Base-by-base conservation (phyloP, 2,797 vertebrate genomes). In the Garrulus glandarius region DNA sequence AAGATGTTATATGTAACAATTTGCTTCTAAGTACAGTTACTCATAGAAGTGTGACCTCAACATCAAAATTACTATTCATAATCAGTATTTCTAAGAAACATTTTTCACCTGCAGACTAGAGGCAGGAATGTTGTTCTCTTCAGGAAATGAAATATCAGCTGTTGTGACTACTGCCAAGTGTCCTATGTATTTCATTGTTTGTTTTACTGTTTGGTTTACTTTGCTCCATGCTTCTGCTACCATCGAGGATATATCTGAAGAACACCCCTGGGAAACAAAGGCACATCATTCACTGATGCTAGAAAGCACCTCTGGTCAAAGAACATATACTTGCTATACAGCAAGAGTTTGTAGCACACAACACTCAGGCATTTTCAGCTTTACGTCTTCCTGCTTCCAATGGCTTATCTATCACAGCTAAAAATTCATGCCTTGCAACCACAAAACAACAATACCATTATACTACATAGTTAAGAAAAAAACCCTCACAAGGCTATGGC, bases 171-270 rank as follows among this genome's bases (percentile, higher is more conserved):
- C 97, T 18, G 98, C 98, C 92, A 99, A 94, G 85, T 98, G 98
- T 76, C 98, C 98, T 36, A 98, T 91, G 11, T 89, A 82, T 32
- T 97, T 97, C 75, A 98, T 84, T 5, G 98, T 97, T 34, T 97
- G 97, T 50, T 98, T 98, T 84, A 98, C 85, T 72, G 97, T 98
- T 81, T 97, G 96, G 26, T 97, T 94, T 84, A 98, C 98, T 98
- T 99, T 99, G 84, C 95, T 98, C 70, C 95, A 95, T 49, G 99
- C 98, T 96, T 99, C 99, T 20, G 96, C 98, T 92, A 99, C 99
- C 99, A 99, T 99, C 0, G 98, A 98, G 24, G 98, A 97, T 95
- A 99, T 99, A 97, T 99, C 99, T 19, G 99, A 99, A 95, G 98
- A 98, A 91, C 99, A 99, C 4, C 99, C 99, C 99, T 99, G 67